Base-by-base conservation (phyloP, 2,797 vertebrate species). In the Pogoniulus pusillus region DNA sequence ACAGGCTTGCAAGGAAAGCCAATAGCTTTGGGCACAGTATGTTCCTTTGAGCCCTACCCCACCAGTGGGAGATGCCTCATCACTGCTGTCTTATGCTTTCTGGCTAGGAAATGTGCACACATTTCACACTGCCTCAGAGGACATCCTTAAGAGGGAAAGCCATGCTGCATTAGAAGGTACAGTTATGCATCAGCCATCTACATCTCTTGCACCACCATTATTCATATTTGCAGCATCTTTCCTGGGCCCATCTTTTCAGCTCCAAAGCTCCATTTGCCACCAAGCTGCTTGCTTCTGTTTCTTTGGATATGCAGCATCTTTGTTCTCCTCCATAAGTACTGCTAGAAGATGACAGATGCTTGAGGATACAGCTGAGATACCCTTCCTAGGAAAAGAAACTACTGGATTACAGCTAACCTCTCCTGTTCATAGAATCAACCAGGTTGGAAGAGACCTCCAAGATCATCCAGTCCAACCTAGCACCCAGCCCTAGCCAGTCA, bases 11-110 rank as follows among this genome's bases (percentile, higher is more conserved):
- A 63, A 65, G 37, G 17, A 81, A 84, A 76, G 51, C 29, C 80
- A 47, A 55, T 45, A 26, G 16, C 30, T n/a, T 51, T 2, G 2
- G 58, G 30, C 0, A 0, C 0, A 0, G 27, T 73, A 11, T 0
- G 0, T 80, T 88, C 12, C 23, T 63, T n/a, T 10, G 6, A 39
- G 41, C 41, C 41, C 59, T 86, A 3, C 35, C 45, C 79, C 72
- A 71, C 60, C 8, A 55, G 12, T 58, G 22, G 41, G 72, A 86
- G 18, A 60, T 80, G 88, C 29, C 51, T 34, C 51, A 30, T 65
- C 58, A 10, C 20, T 19, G 12, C 30, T 18, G 9, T 18, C 0
- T 0, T 55, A 3, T 65, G 34, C 73, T 68, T 88, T 62, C 37
- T 69, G 55, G 17, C 29, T 47, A 19, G 43, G 59, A 35, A 34